Evolutionary conservation across 2,888 invertebrate genomes (phyloP), one percentile per base, ranked within the genome.

Genomic region (Teleogryllus oceanicus): DNA sequence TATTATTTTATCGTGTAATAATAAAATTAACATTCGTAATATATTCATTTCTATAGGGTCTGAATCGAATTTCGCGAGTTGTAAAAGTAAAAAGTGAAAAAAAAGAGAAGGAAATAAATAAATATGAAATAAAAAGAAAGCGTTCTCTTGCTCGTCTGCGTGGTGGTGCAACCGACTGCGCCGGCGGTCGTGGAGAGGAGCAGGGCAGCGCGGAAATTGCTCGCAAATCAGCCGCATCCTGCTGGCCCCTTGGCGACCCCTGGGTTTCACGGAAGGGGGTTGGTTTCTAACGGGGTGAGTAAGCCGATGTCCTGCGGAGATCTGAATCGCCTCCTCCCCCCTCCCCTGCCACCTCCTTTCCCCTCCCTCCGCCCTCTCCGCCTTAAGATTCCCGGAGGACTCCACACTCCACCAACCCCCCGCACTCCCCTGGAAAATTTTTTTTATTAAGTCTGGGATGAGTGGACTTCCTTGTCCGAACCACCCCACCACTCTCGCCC

Each of bases 381-480:
- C n/a, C 62, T 62, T 62, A 62, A 62, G 16, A 62, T 62, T n/a
- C 62, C 62, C n/a, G 4, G 16, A 62, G 62, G n/a, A 62, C 13
- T 18, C 62, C 24, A 24, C 24, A 24, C 24, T 24, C 24, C 24
- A 24, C 24, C 24, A 24, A 24, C 24, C 24, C 24, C 24, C 24
- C 62, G 0, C 62, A 13, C n/a, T 11, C 62, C 62, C n/a, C 5
- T 4, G 11, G 2, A 18, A n/a, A n/a, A 62, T 16, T 62, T 62
- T 62, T 62, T 62, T 62, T 62, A 62, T 62, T 62, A 62, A 62
- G 62, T 62, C 62, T n/a, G 62, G 16, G 62, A 62, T 62, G 62
- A 62, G 62, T 62, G 62, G 62, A 62, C 62, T 62, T 62, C 62
- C 62, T 62, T 62, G 62, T 62, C 62, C 62, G n/a, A 62, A 16